A percentile compares a stretch with the other conserved stretches of the same genome.
These are phyloP conservation scores for Dendrocopos noguchii DNA, from an alignment of 2,113 vertebrate species.

Conservation along the genomic window DNA sequence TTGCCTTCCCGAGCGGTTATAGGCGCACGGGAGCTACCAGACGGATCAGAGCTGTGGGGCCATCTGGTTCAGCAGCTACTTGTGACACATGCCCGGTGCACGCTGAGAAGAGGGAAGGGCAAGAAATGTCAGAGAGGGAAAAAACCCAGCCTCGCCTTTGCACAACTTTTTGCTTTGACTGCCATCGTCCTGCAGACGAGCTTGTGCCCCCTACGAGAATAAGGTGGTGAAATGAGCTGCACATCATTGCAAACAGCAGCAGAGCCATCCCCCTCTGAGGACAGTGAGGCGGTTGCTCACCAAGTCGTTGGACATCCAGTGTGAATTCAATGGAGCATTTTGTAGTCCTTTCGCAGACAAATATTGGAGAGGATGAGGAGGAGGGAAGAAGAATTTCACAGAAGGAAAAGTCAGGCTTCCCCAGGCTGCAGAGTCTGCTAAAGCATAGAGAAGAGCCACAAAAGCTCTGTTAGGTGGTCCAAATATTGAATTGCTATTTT, in stretches of 20 bases:
- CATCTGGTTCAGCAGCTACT: neutral
- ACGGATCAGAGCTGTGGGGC: neutral
- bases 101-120: neutral
- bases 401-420: neutral
- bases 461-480: neutral
- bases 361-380: neutral
- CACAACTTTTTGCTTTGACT: fast-evolving
- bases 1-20: neutral
- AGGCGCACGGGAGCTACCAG: neutral
- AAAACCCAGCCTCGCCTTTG: neutral
- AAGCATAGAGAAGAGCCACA: neutral
- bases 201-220: neutral
- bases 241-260: neutral
- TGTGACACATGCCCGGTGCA: neutral
- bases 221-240: neutral
- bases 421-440: neutral
- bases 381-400: neutral
- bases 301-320: neutral
- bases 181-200: fast-evolving
- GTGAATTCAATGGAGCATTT: neutral
- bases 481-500: neutral
- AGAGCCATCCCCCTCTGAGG: neutral
- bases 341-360: neutral
- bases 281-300: neutral
- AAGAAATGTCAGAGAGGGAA: neutral